Percentiles rank a stretch among this genome's conserved stretches.
These are phyloP conservation scores for Dastarcus helophoroides DNA, from an alignment of 2,888 invertebrate species.

Conservation along the genomic window DNA sequence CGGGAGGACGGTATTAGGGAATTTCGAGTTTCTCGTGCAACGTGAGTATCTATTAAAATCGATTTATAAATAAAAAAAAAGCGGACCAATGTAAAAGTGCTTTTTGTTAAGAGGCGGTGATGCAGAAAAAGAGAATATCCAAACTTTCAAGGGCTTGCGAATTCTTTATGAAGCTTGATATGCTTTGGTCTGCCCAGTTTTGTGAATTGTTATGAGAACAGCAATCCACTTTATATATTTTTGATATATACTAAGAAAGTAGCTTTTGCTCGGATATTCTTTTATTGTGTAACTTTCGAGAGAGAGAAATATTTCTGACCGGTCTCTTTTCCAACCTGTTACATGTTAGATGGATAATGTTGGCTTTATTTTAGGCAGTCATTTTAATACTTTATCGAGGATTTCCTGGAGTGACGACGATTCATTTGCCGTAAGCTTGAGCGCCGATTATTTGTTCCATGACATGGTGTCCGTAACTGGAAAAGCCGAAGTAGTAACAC, in stretches of 20 bases:
- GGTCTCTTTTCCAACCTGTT: no score
- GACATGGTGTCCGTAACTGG: conserved; percentile 39
- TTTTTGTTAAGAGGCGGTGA: no score
- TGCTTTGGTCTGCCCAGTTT: no score
- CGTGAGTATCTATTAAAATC: conserved; percentile 28
- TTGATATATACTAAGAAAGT: not conserved
- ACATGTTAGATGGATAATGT: no score
- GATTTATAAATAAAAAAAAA: no score
- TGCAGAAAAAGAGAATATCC: no score
- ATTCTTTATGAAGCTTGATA: no score
- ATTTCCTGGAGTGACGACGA: conserved; percentile 62
- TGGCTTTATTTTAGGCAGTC: conserved; percentile 33
- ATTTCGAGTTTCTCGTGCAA: conserved; percentile 48
- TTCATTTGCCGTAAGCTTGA: conserved; percentile 48
- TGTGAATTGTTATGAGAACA: not conserved
- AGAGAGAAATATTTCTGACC: no score
- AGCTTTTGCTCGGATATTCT: no score
- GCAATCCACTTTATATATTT: not conserved
- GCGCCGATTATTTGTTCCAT: conserved; percentile 45
- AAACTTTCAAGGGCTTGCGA: no score
- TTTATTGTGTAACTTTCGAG: no score
- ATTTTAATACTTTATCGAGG: conserved; percentile 41
- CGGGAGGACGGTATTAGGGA: conserved; percentile 58
- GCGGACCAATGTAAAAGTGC: no score
- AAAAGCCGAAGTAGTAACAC: conserved; percentile 41